Evolutionary conservation across 2,888 invertebrate species (phyloP), one percentile per base, ranked within the genome.

Genomic region (Pandemis heparana): DNA sequence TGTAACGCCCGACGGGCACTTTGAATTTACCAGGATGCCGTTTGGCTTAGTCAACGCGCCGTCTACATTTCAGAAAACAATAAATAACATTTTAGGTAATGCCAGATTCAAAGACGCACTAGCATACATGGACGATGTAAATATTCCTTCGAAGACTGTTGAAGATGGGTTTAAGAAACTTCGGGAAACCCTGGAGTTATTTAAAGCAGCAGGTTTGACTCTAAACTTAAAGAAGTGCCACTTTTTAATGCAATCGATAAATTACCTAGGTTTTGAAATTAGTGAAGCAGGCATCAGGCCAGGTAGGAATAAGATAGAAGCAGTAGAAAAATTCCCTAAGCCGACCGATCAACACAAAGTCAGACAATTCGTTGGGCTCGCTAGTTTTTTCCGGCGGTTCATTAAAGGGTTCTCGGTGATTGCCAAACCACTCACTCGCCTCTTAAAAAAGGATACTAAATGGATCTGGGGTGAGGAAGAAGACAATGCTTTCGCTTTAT

Each of bases 311-410:
- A 75, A 76, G 53, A 65, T 75, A 10, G 62, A 77, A 43, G 80
- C 81, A 0, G 77, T 85, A 12, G 7, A 66, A n/a, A 76, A 79
- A 4, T 85, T 80, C 64, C 79, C 78, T 7, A 62, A 70, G 5
- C 83, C 82, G 2, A 14, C 41, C 61, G 71, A 76, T 53, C 38
- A 78, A 2, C 80, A 82, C n/a, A 74, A 83, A 70, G 46, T 83
- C 7, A 75, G 79, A 43, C 80, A 81, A 63, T 84, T 83, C 67
- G 56, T 84, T 2, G 83, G 74, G 0, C 32, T 76, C 6, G 77
- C 80, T 23, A 78, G 79, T 7, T 80, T 81, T 46, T 83, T 83
- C 65, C 64, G 81, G 8, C 77, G 79, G 12, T 82, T 81, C 73
- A 76, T 80, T 85, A 9, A 23, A 1, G 10, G 18, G 9, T 75